These are phyloP conservation scores for Propithecus perrieri DNA, from an alignment of 2,797 vertebrate species.

Conservation along the genomic window DNA sequence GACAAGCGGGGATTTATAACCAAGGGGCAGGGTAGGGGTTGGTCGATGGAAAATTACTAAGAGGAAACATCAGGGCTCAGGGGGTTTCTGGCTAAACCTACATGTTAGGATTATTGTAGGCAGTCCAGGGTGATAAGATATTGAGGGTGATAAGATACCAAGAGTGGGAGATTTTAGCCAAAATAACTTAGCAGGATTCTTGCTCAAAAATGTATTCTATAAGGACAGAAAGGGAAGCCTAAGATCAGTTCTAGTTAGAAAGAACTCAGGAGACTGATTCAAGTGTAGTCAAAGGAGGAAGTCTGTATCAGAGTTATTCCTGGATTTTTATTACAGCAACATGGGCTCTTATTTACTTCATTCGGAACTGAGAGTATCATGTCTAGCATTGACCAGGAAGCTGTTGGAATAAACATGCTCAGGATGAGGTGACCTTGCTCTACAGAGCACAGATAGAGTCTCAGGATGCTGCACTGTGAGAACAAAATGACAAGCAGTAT, in stretches of 20 bases:
- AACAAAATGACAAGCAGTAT: slow-evolving; percentile 6
- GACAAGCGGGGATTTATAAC: not conserved
- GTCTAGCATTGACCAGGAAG: not conserved
- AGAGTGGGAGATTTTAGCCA: not conserved
- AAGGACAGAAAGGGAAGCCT: not conserved
- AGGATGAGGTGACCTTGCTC: slow-evolving; percentile 64
- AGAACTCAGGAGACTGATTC: not conserved
- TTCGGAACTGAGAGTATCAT: slow-evolving; percentile 26
- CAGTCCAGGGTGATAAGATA: not conserved
- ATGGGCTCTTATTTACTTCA: not conserved
- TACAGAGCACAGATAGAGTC: not conserved
- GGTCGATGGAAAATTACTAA: not conserved
- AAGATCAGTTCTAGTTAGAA: not conserved
- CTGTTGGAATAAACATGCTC: not conserved
- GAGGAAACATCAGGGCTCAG: not conserved
- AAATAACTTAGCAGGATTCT: not conserved
- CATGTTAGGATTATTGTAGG: not conserved
- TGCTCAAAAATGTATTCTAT: not conserved
- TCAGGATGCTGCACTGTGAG: not conserved
- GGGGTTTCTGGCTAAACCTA: not conserved
- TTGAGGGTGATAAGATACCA: not conserved
- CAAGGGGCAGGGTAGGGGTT: not conserved
- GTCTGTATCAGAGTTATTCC: not conserved
- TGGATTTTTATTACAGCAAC: slow-evolving; percentile 9
- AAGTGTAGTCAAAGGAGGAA: not conserved